phyloP scores from a whole-genome alignment of 2,797 vertebrate genomes.

The Danio kyathit region DNA sequence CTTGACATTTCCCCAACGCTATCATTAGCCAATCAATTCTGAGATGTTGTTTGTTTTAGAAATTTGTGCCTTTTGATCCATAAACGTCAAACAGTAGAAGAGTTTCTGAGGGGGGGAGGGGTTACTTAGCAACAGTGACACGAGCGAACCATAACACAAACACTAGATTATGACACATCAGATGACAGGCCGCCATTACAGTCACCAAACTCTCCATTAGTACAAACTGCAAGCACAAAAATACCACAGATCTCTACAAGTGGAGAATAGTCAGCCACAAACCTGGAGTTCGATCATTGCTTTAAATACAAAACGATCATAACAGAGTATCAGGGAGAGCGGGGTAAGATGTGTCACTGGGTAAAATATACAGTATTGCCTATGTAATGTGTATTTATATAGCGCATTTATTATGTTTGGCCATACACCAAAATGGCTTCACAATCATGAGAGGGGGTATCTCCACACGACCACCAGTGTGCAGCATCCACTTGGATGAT shows the following conservation, averaged over 20 bases:
- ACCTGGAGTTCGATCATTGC: not conserved
- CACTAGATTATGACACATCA: constrained; percentile 27
- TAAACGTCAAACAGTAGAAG: constrained; percentile 30
- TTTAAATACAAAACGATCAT: constrained; percentile 6
- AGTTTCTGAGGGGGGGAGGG: not conserved
- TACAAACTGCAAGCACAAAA: not conserved
- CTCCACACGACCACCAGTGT: too few relatives aligned
- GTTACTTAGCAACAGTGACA: constrained; percentile 49
- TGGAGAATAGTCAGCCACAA: not conserved
- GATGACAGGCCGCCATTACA: constrained; percentile 39
- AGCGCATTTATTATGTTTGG: too few relatives aligned
- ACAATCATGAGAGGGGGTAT: too few relatives aligned
- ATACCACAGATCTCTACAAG: constrained; percentile 4
- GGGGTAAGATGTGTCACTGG: constrained; percentile 3
- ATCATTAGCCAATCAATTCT: constrained; percentile 41
- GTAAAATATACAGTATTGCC: not conserved
- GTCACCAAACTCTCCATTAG: constrained; percentile 36
- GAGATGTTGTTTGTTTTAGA: constrained; percentile 20
- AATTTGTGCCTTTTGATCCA: constrained; percentile 34
- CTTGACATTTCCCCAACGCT: constrained; percentile 18
- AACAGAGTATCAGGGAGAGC: not conserved
- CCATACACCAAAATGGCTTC: too few relatives aligned
- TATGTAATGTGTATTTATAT: too few relatives aligned
- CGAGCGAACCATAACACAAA: not conserved
- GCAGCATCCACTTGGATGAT: too few relatives aligned